These are phyloP conservation scores for Episyrphus balteatus DNA, from an alignment of 1,140 invertebrate genomes.

Conservation along the genomic window DNA sequence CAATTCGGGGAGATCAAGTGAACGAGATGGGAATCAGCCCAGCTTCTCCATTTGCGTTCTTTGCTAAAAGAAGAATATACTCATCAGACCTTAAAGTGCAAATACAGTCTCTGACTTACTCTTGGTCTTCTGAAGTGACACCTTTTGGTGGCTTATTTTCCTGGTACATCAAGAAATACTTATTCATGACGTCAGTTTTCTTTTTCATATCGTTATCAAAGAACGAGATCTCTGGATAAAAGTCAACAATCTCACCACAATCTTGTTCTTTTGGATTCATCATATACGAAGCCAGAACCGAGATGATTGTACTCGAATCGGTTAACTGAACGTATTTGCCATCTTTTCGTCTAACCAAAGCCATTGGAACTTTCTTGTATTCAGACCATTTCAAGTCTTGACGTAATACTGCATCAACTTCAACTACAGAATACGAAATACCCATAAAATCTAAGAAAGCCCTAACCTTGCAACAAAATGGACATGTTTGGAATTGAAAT, in stretches of 20 bases:
- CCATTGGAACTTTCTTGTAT: constrained; percentile 93
- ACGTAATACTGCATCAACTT: constrained; percentile 72
- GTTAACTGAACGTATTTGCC: constrained; percentile 75
- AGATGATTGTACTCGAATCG: constrained; percentile 92
- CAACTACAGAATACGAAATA: constrained; percentile 89
- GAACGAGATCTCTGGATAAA: constrained; percentile 66
- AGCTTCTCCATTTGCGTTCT: constrained; percentile 89
- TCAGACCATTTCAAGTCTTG: constrained; percentile 87
- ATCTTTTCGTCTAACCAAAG: constrained; percentile 63
- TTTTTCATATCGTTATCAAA: constrained; percentile 56
- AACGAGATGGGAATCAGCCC: constrained; percentile 85
- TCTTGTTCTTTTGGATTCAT: constrained; percentile 51
- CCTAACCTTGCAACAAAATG: constrained; percentile 97
- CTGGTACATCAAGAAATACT: constrained; percentile 87
- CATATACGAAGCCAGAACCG: constrained; percentile 69
- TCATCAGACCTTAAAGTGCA: neutral
- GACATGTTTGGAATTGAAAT: constrained; percentile 95
- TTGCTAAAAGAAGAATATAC: constrained; percentile 46
- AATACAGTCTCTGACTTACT: constrained; percentile 42
- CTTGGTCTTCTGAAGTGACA: constrained; percentile 46
- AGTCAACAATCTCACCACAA: constrained; percentile 63
- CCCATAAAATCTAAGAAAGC: constrained; percentile 90
- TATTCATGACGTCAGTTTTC: constrained; percentile 77
- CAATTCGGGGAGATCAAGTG: constrained; percentile 95
- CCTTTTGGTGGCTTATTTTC: constrained; percentile 43